These are phyloP conservation scores for Flabesymbios commensalis DNA, from an alignment of 2,888 invertebrate genomes.

Conservation along the genomic window DNA sequence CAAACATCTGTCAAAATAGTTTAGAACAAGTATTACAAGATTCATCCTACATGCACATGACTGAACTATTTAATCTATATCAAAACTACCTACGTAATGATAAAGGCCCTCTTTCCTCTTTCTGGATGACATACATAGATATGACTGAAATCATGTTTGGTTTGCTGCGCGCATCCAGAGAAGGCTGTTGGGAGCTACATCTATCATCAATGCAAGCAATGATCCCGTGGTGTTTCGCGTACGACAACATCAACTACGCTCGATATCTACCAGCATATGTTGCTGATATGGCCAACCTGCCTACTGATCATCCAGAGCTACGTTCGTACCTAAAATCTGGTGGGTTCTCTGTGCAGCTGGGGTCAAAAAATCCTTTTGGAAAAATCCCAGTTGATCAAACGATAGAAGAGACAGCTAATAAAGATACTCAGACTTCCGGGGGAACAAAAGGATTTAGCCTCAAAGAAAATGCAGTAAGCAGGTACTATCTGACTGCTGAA, in stretches of 20 bases:
- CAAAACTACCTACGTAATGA: constrained; percentile 10
- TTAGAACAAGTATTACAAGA: neutral
- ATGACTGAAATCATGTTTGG: constrained; percentile 30
- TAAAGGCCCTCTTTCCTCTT: constrained; percentile 22
- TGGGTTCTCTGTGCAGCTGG: constrained; percentile 28
- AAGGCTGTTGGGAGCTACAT: constrained; percentile 32
- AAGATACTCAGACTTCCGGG: constrained; percentile 19
- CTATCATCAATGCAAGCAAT: constrained; percentile 20
- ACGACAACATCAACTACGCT: constrained; percentile 36
- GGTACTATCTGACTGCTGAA: constrained; percentile 13
- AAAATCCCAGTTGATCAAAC: constrained; percentile 31
- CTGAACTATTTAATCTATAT: neutral
- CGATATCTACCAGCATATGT: constrained; percentile 2
- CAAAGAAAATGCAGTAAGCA: neutral
- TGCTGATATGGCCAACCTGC: constrained; percentile 25
- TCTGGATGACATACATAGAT: constrained; percentile 38
- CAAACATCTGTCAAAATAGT: neutral
- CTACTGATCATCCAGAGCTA: constrained; percentile 13
- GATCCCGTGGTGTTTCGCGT: constrained; percentile 38
- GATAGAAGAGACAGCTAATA: constrained; percentile 14
- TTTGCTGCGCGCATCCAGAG: constrained; percentile 24
- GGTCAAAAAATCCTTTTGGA: constrained; percentile 28
- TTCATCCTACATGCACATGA: neutral
- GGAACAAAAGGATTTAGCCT: constrained; percentile 10
- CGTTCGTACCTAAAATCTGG: constrained; percentile 10